phyloP scores from a whole-genome alignment of 2,113 vertebrate species.

The Stegastes partitus region DNA sequence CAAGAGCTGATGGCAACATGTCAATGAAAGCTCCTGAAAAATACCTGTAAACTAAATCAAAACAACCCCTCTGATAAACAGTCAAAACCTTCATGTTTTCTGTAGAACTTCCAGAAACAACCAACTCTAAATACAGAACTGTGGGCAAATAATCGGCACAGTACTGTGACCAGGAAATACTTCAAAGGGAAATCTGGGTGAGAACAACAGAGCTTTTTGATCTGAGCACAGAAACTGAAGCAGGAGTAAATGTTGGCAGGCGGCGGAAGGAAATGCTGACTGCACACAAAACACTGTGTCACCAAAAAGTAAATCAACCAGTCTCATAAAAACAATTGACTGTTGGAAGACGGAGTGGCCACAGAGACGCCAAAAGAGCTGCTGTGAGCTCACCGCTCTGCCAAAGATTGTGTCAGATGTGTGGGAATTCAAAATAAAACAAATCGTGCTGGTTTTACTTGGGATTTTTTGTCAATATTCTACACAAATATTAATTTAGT shows the following conservation, averaged over 20 bases:
- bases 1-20: slow-evolving; percentile 6
- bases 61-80: slow-evolving; percentile 1
- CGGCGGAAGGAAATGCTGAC: slow-evolving; percentile 3
- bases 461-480: background rate
- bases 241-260: slow-evolving; percentile 33
- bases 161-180: slow-evolving; percentile 9
- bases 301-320: slow-evolving; percentile 38
- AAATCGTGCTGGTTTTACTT: background rate
- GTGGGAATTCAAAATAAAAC: background rate
- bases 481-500: slow-evolving; percentile 1
- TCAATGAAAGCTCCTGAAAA: slow-evolving; percentile 18
- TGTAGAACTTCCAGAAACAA: background rate
- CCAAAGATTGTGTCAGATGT: background rate
- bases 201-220: slow-evolving; percentile 22
- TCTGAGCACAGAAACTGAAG: slow-evolving; percentile 30
- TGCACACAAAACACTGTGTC: slow-evolving; percentile 13
- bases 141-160: slow-evolving; percentile 12
- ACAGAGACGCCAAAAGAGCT: background rate
- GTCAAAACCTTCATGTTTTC: background rate
- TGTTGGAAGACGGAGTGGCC: slow-evolving; percentile 15
- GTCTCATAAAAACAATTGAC: slow-evolving; percentile 32
- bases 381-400: background rate
- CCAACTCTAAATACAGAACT: slow-evolving; percentile 2
- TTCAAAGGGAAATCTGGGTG: slow-evolving; percentile 21
- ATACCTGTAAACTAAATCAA: background rate